Conservation (phyloP, 2,888 invertebrate genomes). For the Epirrhoe tristata region DNA sequence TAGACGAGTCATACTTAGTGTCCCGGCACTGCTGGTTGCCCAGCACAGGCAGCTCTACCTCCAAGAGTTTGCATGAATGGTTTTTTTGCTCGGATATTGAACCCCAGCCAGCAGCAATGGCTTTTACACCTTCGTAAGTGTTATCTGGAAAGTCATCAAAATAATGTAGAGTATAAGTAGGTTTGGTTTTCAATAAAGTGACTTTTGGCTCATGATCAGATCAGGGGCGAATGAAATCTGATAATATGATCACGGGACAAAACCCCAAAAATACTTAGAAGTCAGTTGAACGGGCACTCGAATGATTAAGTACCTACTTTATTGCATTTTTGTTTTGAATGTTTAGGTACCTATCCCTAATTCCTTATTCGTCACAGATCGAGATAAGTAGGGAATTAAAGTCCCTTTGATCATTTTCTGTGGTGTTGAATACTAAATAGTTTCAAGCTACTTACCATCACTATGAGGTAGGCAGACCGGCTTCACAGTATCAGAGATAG, state of each 20-base stretch:
- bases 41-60: constrained; percentile 90
- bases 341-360: too few species aligned
- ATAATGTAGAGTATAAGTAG: neutral
- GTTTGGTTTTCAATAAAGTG: neutral
- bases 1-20: constrained; percentile 91
- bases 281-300: too few species aligned
- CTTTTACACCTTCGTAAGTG: constrained; percentile 87
- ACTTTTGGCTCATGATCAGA: neutral
- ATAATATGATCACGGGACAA: too few species aligned
- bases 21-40: constrained; percentile 89
- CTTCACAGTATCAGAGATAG: constrained; percentile 90
- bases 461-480: constrained; percentile 92
- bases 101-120: constrained; percentile 94
- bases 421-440: too few species aligned
- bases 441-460: constrained; percentile 76
- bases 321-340: too few species aligned
- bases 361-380: too few species aligned
- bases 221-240: too few species aligned
- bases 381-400: too few species aligned
- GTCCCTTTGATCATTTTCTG: too few species aligned
- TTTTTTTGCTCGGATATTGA: constrained; percentile 92
- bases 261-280: too few species aligned
- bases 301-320: too few species aligned
- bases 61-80: constrained; percentile 92
- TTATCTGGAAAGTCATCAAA: constrained; percentile 54